Evolutionary conservation across 1,140 invertebrate genomes (phyloP).

Genomic region (Tetraneura akinire): DNA sequence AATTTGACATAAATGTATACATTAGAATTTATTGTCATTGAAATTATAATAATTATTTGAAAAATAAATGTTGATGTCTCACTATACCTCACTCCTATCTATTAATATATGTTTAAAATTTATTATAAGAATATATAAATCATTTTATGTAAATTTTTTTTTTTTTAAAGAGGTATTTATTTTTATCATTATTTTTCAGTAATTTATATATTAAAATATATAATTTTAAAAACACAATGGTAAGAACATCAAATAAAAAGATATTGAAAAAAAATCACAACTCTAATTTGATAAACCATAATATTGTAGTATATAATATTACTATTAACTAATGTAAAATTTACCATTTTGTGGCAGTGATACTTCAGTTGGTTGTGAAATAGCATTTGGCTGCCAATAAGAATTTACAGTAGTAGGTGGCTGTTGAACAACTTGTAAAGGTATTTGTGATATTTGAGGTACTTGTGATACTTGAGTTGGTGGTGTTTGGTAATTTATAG

Average conservation of each 20-base stretch:
- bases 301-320: neutral
- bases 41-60: no score
- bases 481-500: slow-evolving; percentile 21
- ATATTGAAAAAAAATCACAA: slow-evolving; percentile 32
- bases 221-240: slow-evolving; percentile 17
- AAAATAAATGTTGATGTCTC: no score
- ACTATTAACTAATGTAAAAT: slow-evolving; percentile 19
- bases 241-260: slow-evolving; percentile 3
- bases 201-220: neutral
- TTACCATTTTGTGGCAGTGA: slow-evolving; percentile 36
- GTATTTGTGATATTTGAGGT: slow-evolving; percentile 15
- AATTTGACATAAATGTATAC: no score
- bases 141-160: neutral
- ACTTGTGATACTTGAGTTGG: slow-evolving; percentile 9
- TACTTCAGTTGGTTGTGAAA: slow-evolving; percentile 29
- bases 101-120: neutral
- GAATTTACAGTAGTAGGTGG: neutral
- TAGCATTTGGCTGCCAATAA: slow-evolving; percentile 39
- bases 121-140: slow-evolving; percentile 5
- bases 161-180: neutral
- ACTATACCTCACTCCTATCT: no score
- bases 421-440: slow-evolving; percentile 19
- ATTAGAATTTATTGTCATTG: no score
- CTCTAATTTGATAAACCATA: neutral
- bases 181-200: neutral